A percentile compares a stretch with the other conserved stretches of the same genome.
These are phyloP conservation scores for Bos taurus DNA, from an alignment of 2,113 vertebrate genomes.

Conservation along the genomic window ARS-UCD2.0 NC_037331.1:83042501-83043000, in stretches of 20 bases:
- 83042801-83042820: not conserved
- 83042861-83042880: not conserved
- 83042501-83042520: no score
- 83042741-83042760: not conserved
- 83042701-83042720: not conserved
- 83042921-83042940: not conserved
- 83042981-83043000: not conserved
- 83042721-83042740: not conserved
- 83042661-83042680: not conserved
- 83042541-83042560: not conserved
- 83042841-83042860: not conserved
- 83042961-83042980: not conserved
- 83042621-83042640: not conserved
- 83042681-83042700: not conserved
- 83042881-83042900: not conserved
- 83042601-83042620: not conserved
- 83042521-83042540: not conserved
- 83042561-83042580: not conserved
- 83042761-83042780: not conserved
- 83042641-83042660: not conserved
- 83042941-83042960: not conserved
- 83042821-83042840: not conserved
- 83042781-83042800: not conserved
- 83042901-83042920: not conserved
- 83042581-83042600: not conserved